Evolutionary conservation across 2,888 invertebrate species (phyloP).

Genomic region (Alsophila aescularia): DNA sequence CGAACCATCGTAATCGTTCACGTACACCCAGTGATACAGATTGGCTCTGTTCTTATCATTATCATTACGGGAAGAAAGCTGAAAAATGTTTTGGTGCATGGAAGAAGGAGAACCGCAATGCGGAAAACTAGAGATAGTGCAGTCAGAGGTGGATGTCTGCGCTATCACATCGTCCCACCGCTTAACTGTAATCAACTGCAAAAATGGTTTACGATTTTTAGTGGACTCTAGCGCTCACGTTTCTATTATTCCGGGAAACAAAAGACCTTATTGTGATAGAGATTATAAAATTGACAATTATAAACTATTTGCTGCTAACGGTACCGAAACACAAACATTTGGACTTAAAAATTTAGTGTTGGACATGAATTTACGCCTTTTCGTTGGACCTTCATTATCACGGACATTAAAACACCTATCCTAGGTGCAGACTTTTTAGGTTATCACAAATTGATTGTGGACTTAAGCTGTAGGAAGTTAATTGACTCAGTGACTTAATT

Average conservation of each 20-base stretch:
- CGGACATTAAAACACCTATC: too few relatives aligned
- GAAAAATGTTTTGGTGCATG: slow-evolving; percentile 2
- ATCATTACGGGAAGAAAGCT: neutral
- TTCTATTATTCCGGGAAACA: slow-evolving; percentile 17
- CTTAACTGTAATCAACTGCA: neutral
- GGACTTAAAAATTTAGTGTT: too few relatives aligned
- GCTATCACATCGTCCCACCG: neutral
- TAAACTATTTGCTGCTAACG: slow-evolving; percentile 34
- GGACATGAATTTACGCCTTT: too few relatives aligned
- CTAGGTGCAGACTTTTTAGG: too few relatives aligned
- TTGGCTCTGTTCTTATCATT: slow-evolving; percentile 17
- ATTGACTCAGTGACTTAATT: too few relatives aligned
- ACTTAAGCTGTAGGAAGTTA: too few relatives aligned
- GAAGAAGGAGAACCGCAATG: neutral
- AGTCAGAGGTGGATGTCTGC: slow-evolving; percentile 6
- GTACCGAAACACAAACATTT: too few relatives aligned
- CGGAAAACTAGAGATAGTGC: neutral
- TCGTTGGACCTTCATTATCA: too few relatives aligned
- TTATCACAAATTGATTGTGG: too few relatives aligned
- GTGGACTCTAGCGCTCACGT: slow-evolving; percentile 30
- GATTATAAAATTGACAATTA: neutral
- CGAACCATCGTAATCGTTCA: too few relatives aligned
- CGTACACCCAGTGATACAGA: too few relatives aligned
- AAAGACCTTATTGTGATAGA: neutral
- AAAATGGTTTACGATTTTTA: slow-evolving; percentile 16